Conservation (phyloP, 1,140 invertebrate species). For the Zophobas morio region DNA sequence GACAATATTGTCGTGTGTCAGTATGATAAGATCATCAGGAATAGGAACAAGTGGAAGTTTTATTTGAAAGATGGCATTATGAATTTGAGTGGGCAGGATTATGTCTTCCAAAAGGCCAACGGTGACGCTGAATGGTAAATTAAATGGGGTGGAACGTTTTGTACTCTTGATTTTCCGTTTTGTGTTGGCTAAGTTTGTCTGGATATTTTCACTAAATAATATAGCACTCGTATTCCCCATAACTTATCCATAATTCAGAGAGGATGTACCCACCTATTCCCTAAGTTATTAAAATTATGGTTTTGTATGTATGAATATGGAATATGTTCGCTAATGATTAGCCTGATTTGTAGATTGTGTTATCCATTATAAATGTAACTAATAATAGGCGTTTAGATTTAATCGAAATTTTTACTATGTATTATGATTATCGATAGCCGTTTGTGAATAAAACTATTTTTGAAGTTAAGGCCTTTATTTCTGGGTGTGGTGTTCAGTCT, state of each 20-base stretch:
- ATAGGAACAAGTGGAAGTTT: conserved; percentile 99
- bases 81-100: conserved; percentile 98
- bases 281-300: conserved; percentile 28
- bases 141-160: conserved; percentile 68
- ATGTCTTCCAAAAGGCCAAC: conserved; percentile 98
- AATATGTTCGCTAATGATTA: conserved; percentile 20
- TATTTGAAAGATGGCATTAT: conserved; percentile 99
- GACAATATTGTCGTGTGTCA: conserved; percentile 99
- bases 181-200: background rate
- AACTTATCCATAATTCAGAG: conserved; percentile 22
- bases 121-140: conserved; percentile 98
- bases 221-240: conserved; percentile 5
- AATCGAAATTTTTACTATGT: conserved; percentile 46
- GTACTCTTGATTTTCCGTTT: background rate
- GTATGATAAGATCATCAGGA: conserved; percentile 99
- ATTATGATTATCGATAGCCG: conserved; percentile 45
- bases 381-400: conserved; percentile 39
- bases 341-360: conserved; percentile 33
- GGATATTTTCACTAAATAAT: conserved; percentile 10
- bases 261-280: background rate
- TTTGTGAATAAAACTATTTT: conserved; percentile 50
- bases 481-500: background rate
- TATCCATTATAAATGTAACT: conserved; percentile 40
- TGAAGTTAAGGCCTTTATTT: conserved; percentile 5
- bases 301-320: conserved; percentile 30